These are phyloP conservation scores for Nesoenas mayeri DNA, from an alignment of 2,113 vertebrate species.

Conservation along the genomic window DNA sequence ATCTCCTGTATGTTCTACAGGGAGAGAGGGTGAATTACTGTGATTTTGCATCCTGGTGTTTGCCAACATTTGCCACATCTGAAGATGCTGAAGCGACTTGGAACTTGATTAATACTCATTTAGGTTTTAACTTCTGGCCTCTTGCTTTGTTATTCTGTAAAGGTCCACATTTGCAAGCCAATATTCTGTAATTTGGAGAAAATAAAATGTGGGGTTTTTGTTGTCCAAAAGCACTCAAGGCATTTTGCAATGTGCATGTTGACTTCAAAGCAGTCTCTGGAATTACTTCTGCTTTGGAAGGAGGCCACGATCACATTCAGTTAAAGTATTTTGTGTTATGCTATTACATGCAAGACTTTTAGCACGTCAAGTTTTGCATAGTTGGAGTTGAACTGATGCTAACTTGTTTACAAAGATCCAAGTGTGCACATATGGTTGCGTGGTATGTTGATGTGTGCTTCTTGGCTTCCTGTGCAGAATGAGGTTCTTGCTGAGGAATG, in stretches of 20 bases:
- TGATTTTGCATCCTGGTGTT: not conserved
- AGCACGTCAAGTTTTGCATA: not conserved
- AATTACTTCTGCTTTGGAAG: not conserved
- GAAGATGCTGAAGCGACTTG: not conserved
- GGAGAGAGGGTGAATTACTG: not conserved
- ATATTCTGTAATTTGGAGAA: not conserved
- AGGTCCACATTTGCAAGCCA: not conserved
- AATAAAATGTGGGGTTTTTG: not conserved
- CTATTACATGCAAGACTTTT: not conserved
- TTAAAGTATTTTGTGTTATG: not conserved
- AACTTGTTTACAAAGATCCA: conserved; percentile 34
- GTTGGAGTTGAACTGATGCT: not conserved
- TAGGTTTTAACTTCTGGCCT: not conserved
- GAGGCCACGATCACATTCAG: not conserved
- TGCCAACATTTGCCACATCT: not conserved
- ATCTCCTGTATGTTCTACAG: not conserved
- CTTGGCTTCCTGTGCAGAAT: conserved; percentile 45
- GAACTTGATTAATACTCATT: not conserved
- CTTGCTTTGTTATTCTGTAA: not conserved
- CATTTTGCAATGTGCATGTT: not conserved
- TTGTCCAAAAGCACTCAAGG: not conserved
- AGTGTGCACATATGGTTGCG: not conserved
- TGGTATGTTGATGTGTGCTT: conserved; percentile 25
- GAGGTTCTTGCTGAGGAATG: conserved; percentile 61
- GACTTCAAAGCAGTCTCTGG: not conserved